These are phyloP conservation scores for Limenitis arthemis DNA, from an alignment of 2,888 invertebrate species.

Conservation along the genomic window DNA sequence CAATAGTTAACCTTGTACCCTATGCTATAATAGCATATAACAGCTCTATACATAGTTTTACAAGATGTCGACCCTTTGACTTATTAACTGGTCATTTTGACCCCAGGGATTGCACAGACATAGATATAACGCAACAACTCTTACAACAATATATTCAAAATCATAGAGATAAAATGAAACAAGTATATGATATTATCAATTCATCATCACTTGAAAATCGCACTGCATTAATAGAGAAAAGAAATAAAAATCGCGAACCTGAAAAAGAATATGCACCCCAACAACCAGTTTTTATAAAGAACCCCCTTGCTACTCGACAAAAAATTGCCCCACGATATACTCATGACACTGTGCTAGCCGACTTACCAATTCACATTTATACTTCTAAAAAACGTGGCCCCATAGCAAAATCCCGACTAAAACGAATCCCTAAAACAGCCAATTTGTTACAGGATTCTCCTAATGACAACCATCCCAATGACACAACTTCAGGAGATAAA, in stretches of 20 bases:
- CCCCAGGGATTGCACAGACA: conserved; percentile 16
- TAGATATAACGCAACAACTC: conserved; percentile 10
- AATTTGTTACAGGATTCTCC: neutral
- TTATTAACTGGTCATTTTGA: conserved; percentile 26
- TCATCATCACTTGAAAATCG: conserved; percentile 1
- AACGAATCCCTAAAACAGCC: neutral
- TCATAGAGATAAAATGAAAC: conserved; percentile 4
- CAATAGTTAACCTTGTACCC: conserved; percentile 7
- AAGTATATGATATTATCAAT: conserved; percentile 8
- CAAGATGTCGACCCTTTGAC: conserved; percentile 24
- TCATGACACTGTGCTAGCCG: conserved; percentile 2
- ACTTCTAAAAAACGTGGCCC: neutral
- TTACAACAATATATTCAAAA: conserved; percentile 14
- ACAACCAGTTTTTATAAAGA: conserved; percentile 18
- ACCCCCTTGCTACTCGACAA: conserved; percentile 12
- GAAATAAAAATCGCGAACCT: conserved; percentile 17
- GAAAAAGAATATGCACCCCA: conserved; percentile 15
- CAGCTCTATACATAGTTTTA: conserved; percentile 14
- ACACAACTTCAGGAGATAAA: no score
- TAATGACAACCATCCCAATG: no score
- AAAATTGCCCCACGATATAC: conserved; percentile 15
- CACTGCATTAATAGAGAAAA: conserved; percentile 4
- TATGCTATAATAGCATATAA: conserved; percentile 26
- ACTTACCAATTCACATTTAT: conserved; percentile 3
- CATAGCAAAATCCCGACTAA: neutral